Conservation (phyloP, 1,140 invertebrate species). For the Thaumatotibia leucotreta region DNA sequence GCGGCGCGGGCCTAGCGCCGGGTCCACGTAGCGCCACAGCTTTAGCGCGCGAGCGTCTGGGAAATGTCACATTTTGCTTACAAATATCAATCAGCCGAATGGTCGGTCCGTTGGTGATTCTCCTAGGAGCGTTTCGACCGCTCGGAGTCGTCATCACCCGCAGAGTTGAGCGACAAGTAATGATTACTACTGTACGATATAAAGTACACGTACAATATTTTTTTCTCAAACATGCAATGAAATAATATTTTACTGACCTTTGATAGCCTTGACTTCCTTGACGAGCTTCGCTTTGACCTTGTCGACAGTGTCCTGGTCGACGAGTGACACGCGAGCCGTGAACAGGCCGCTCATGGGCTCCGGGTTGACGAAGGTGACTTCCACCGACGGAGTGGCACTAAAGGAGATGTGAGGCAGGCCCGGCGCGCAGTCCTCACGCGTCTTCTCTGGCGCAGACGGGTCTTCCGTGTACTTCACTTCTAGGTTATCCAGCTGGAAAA, state of each 20-base stretch:
- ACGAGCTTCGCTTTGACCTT: slow-evolving; percentile 81
- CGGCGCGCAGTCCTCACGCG: slow-evolving; percentile 94
- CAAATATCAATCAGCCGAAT: not conserved
- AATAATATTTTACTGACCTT: slow-evolving; percentile 82
- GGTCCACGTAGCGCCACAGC: slow-evolving; percentile 89
- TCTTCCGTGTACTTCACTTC: slow-evolving; percentile 87
- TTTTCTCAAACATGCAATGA: too few species aligned
- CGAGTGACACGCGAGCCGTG: slow-evolving; percentile 79
- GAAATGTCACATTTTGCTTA: slow-evolving; percentile 29
- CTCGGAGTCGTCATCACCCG: too few species aligned
- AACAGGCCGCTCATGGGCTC: slow-evolving; percentile 85
- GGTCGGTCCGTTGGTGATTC: too few species aligned
- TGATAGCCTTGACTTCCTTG: slow-evolving; percentile 80
- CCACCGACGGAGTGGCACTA: slow-evolving; percentile 78
- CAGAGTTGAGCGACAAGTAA: too few species aligned
- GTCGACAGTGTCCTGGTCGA: slow-evolving; percentile 81
- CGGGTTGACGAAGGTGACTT: slow-evolving; percentile 84
- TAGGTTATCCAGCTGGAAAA: slow-evolving; percentile 84
- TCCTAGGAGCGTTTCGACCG: too few species aligned
- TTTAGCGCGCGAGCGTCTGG: slow-evolving; percentile 80
- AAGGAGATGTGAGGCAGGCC: slow-evolving; percentile 91
- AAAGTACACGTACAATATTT: too few species aligned
- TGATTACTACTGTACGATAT: too few species aligned
- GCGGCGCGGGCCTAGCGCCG: slow-evolving; percentile 83
- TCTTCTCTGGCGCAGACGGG: slow-evolving; percentile 86